Conservation (phyloP, 2,797 vertebrate genomes). For the Prunella strophiata region DNA sequence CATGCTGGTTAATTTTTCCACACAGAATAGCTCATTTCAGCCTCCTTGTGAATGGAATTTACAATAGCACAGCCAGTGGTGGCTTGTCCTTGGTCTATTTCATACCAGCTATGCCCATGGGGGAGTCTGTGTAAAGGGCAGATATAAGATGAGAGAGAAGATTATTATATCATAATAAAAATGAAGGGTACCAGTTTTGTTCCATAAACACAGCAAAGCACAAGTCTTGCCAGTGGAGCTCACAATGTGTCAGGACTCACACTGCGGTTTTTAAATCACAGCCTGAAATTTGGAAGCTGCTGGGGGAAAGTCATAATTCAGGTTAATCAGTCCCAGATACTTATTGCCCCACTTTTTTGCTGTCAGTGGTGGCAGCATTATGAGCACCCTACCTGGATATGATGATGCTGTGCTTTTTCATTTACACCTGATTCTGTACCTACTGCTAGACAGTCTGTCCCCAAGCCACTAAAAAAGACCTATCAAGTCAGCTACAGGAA, state of each 20-base stretch:
- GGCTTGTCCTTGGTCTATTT: neutral
- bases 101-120: neutral
- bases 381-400: neutral
- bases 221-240: neutral
- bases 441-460: neutral
- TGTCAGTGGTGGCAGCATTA: neutral
- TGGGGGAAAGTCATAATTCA: neutral
- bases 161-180: neutral
- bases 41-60: conserved; percentile 9
- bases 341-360: neutral
- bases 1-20: conserved; percentile 44
- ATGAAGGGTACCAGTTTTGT: neutral
- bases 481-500: neutral
- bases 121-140: neutral
- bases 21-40: neutral
- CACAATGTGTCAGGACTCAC: neutral
- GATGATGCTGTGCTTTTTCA: neutral
- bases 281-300: neutral
- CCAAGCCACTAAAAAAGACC: neutral
- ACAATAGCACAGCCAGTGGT: neutral
- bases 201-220: neutral
- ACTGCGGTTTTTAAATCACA: neutral
- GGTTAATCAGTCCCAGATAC: neutral
- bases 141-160: neutral
- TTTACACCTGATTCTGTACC: neutral